These are phyloP conservation scores for Vandiemenella viatica DNA, from an alignment of 2,888 invertebrate species.

Conservation along the genomic window DNA sequence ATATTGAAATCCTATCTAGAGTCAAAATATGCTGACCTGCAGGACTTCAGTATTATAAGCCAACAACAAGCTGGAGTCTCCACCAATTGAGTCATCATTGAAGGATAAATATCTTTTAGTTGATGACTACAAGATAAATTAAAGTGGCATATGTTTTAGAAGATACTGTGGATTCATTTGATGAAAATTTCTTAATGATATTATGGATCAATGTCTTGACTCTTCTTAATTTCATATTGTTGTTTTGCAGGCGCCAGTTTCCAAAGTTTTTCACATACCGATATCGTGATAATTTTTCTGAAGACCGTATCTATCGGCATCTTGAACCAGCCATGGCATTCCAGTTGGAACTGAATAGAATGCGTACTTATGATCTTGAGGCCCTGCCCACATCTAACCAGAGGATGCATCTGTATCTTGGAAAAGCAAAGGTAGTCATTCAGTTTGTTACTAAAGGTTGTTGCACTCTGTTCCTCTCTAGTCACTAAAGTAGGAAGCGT, in stretches of 20 bases:
- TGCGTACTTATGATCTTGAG: conserved; percentile 89
- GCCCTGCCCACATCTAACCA: conserved; percentile 92
- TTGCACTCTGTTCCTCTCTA: no score
- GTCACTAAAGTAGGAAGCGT: no score
- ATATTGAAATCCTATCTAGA: no score
- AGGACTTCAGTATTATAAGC: no score
- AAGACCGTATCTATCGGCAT: conserved; percentile 92
- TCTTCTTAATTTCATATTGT: conserved; percentile 12
- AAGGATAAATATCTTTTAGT: no score
- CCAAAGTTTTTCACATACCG: conserved; percentile 83
- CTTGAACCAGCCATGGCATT: conserved; percentile 95
- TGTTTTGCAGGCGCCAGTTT: conserved; percentile 51
- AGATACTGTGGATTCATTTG: no score
- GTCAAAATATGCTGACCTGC: no score
- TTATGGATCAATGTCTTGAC: no score
- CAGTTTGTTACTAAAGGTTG: not conserved
- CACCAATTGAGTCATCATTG: no score
- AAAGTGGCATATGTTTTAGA: not conserved
- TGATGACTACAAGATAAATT: no score
- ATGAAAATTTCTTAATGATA: no score
- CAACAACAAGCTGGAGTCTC: no score
- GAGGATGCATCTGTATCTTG: conserved; percentile 95
- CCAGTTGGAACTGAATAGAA: conserved; percentile 87
- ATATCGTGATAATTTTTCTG: conserved; percentile 71
- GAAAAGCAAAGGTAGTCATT: conserved; percentile 64